Evolutionary conservation across 2,113 vertebrate species (phyloP).

Genomic region (Coracopsis vasa): DNA sequence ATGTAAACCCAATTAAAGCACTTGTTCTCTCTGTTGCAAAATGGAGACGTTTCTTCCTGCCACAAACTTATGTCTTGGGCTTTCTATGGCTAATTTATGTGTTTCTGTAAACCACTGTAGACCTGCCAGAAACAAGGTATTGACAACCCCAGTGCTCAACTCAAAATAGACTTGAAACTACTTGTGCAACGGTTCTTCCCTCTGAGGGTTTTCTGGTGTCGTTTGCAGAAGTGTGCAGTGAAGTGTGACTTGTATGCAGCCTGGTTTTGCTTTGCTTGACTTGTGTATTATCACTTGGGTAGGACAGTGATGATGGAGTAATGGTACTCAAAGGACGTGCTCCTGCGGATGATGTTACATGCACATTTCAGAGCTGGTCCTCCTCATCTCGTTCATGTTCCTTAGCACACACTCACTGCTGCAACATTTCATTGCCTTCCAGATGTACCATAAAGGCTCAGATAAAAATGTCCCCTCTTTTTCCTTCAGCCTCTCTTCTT

Average conservation of each 20-base stretch:
- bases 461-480: not conserved
- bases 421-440: not conserved
- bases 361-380: not conserved
- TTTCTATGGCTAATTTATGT: constrained; percentile 13
- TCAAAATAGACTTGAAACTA: constrained; percentile 3
- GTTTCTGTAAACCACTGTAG: constrained; percentile 7
- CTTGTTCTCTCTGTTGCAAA: not conserved
- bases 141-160: constrained; percentile 4
- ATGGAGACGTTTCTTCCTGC: not conserved
- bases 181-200: not conserved
- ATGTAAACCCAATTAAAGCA: not conserved
- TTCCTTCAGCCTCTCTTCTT: not conserved
- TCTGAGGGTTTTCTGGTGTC: not conserved
- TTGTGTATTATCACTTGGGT: not conserved
- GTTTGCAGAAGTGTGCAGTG: constrained; percentile 40
- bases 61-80: not conserved
- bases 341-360: not conserved
- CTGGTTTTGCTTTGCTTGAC: constrained; percentile 11
- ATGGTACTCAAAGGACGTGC: not conserved
- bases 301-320: not conserved
- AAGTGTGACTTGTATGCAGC: constrained; percentile 20
- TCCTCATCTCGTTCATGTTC: not conserved
- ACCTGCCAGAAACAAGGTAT: constrained; percentile 20
- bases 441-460: not conserved
- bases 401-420: not conserved